Percentiles rank a stretch among this genome's conserved stretches.
These are phyloP conservation scores for Epinephelus cyanopodus DNA, from an alignment of 2,113 vertebrate genomes.

Conservation along the genomic window DNA sequence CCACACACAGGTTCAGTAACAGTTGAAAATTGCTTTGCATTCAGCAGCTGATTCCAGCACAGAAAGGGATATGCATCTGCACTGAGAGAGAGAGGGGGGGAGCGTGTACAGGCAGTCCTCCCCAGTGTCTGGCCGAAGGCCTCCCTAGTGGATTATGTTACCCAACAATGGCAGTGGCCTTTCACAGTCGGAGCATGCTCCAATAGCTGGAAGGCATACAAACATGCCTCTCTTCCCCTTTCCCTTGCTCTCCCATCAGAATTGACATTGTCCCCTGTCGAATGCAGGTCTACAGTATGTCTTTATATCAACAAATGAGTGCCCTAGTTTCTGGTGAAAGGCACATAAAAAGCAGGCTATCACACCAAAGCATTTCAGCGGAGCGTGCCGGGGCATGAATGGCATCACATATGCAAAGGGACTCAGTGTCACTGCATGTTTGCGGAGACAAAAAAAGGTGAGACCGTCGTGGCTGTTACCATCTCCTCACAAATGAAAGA, in stretches of 20 bases:
- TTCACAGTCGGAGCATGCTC: conserved; percentile 76
- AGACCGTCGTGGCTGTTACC: neutral
- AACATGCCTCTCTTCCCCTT: conserved; percentile 56
- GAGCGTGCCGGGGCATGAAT: conserved; percentile 11
- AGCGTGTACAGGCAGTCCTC: conserved; percentile 55
- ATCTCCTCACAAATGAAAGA: conserved; percentile 21
- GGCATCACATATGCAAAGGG: conserved; percentile 11
- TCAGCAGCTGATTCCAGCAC: conserved; percentile 59
- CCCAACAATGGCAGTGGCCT: conserved; percentile 77
- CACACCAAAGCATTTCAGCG: conserved; percentile 19
- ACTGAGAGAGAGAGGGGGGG: conserved; percentile 17
- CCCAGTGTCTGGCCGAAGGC: conserved; percentile 68
- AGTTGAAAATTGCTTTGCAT: conserved; percentile 63
- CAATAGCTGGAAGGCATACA: conserved; percentile 73
- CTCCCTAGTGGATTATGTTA: conserved; percentile 80
- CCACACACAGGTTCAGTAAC: conserved; percentile 34
- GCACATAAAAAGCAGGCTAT: conserved; percentile 33
- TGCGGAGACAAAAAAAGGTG: neutral
- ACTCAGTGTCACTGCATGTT: conserved; percentile 11
- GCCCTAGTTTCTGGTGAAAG: conserved; percentile 50
- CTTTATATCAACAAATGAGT: conserved; percentile 62
- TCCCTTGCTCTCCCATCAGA: conserved; percentile 45
- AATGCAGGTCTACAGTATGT: conserved; percentile 50
- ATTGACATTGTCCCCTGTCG: conserved; percentile 56
- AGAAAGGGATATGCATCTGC: conserved; percentile 61